Percentiles rank a stretch among this genome's conserved stretches.
Evolutionary conservation across 2,888 invertebrate genomes (phyloP).

Genomic region (Polydrusus pterygomalis): DNA sequence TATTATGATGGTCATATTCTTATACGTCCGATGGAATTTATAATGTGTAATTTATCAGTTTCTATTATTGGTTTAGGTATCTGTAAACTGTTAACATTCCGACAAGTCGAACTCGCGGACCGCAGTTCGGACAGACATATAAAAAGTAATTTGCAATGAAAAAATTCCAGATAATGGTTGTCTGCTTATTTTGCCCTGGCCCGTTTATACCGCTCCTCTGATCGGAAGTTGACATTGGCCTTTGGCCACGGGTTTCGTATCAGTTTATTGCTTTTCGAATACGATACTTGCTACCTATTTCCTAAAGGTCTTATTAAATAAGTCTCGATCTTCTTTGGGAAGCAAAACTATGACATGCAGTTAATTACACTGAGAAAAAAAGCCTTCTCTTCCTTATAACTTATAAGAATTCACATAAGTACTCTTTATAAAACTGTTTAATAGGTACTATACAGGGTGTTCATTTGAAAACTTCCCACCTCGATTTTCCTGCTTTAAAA

Average conservation of each 20-base stretch:
- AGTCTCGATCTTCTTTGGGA: too few species aligned
- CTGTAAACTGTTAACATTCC: conserved; percentile 63
- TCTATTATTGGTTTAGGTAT: conserved; percentile 60
- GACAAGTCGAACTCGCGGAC: conserved; percentile 55
- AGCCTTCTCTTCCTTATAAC: too few species aligned
- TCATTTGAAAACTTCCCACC: too few species aligned
- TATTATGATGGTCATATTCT: conserved; percentile 45
- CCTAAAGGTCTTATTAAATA: too few species aligned
- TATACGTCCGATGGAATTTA: conserved; percentile 50
- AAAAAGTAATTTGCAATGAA: conserved; percentile 67
- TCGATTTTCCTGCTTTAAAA: too few species aligned
- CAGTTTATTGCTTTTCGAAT: conserved; percentile 24
- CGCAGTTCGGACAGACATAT: conserved; percentile 65
- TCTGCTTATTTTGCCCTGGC: conserved; percentile 64
- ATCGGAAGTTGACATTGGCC: conserved; percentile 56
- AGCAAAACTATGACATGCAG: too few species aligned
- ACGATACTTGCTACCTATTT: background rate
- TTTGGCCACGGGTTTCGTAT: conserved; percentile 47
- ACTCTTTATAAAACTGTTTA: too few species aligned
- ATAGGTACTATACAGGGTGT: too few species aligned
- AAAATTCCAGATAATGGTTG: conserved; percentile 67
- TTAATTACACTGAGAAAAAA: too few species aligned
- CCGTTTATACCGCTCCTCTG: conserved; percentile 58
- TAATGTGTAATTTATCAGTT: conserved; percentile 58
- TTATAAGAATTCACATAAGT: too few species aligned